Evolutionary conservation across 2,113 vertebrate species (phyloP), one percentile per base, ranked within the genome.

Genomic region (Protomyctophum bolini): DNA sequence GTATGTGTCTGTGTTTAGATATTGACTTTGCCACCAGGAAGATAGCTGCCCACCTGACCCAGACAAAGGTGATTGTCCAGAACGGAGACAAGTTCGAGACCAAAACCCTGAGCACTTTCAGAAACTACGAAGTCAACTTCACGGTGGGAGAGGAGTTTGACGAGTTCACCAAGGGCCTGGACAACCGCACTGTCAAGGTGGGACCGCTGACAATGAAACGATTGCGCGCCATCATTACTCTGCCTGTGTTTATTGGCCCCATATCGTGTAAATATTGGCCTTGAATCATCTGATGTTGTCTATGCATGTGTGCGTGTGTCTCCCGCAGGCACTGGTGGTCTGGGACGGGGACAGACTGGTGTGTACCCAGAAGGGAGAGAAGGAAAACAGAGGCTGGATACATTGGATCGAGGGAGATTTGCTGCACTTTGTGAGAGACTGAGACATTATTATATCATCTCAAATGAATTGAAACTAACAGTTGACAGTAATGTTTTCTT

Each of bases 21-120:
- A 97, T 98, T 29, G 97, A 98, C 92, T 97, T 99, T 86, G 96
- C 97, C 28, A 99, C 96, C 82, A 94, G 98, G 58, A 98, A 98
- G 91, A 95, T 99, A 10, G 97, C 96, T 0, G 10, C 66, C 12
- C 94, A 91, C 72, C 93, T 99, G 86, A 93, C 73, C 51, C 97
- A 98, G 92, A 97, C 95, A 0, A 99, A 99, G 73, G 89, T 96
- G 50, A 90, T 99, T 1, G 81, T 92, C 62, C 98, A 99, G 87
- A 83, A 96, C 0, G 97, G 96, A 15, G 90, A 99, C 83, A 90
- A 90, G 76, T 98, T 99, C 76, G 95, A 96, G 84, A 96, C 95
- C 0, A 96, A 94, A 87, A 98, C 97, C 12, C 80, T 95, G 66
- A 99, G 97, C 91, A 97, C 95, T 3, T 96, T 99, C 85, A 93